Percentiles rank a stretch among this genome's conserved stretches.
Conservation (phyloP, 1,140 invertebrate species). For the Lepidotrigona ventralis region DNA sequence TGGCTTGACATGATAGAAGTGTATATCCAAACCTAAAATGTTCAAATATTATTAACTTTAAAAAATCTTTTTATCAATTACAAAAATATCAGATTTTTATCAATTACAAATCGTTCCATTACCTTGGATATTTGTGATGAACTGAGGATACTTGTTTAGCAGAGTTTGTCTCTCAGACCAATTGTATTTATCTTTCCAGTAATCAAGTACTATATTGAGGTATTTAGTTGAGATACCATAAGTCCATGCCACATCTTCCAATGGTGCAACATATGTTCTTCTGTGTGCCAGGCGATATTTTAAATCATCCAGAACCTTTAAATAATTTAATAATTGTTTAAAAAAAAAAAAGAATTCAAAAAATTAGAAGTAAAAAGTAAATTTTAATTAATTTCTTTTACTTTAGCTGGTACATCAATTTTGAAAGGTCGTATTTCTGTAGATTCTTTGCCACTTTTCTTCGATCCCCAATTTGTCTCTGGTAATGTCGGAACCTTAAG, state of each 20-base stretch:
- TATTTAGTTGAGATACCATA: conserved; percentile 86
- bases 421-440: conserved; percentile 78
- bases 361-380: not conserved
- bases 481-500: conserved; percentile 55
- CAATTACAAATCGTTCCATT: conserved; percentile 41
- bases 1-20: conserved; percentile 84
- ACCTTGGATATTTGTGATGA: conserved; percentile 84
- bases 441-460: conserved; percentile 69
- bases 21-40: conserved; percentile 84
- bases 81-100: no score
- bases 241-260: conserved; percentile 82
- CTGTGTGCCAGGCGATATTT: conserved; percentile 72
- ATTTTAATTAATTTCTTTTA: conserved; percentile 6
- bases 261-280: conserved; percentile 78
- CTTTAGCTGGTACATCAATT: conserved; percentile 72
- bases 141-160: conserved; percentile 88
- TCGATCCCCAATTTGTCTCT: conserved; percentile 79
- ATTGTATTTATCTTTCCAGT: conserved; percentile 88
- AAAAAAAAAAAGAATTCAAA: not conserved
- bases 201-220: conserved; percentile 83
- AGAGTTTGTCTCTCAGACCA: conserved; percentile 84
- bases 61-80: not conserved
- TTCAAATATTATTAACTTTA: conserved; percentile 7
- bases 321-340: conserved; percentile 14
- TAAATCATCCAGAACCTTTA: conserved; percentile 76